Percentiles rank a stretch among this genome's conserved stretches.
Evolutionary conservation across 1,140 invertebrate genomes (phyloP).

Genomic region (Portunus trituberculatus): DNA sequence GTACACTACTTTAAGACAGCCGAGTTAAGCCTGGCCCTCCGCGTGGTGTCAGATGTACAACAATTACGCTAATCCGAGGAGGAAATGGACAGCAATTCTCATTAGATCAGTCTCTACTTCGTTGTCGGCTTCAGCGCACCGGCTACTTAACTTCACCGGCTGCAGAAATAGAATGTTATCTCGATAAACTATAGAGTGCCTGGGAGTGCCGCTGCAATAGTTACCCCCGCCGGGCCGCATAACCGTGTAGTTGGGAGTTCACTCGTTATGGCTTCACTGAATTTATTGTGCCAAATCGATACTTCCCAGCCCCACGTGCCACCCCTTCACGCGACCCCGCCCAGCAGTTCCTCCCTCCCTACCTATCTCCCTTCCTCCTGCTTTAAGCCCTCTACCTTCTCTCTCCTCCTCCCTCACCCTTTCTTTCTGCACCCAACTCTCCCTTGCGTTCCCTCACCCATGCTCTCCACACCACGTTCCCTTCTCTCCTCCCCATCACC

Average conservation of each 20-base stretch:
- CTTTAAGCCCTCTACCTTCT: slow-evolving; percentile 29
- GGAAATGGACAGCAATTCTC: slow-evolving; percentile 46
- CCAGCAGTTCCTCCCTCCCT: not conserved
- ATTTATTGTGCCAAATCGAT: slow-evolving; percentile 74
- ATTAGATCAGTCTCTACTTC: slow-evolving; percentile 39
- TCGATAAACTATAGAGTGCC: slow-evolving; percentile 51
- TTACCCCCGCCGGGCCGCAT: slow-evolving; percentile 39
- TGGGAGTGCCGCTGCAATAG: slow-evolving; percentile 2
- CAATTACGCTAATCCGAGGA: slow-evolving; percentile 30
- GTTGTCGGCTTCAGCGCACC: not conserved
- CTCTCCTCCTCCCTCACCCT: not conserved
- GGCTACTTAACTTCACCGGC: slow-evolving; percentile 4
- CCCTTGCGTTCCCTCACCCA: not conserved
- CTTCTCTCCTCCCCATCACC: slow-evolving; percentile 4
- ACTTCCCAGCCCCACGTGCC: slow-evolving; percentile 54
- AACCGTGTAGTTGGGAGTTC: slow-evolving; percentile 65
- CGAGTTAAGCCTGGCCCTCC: not conserved
- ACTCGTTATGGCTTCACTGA: slow-evolving; percentile 62
- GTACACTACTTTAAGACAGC: slow-evolving; percentile 61
- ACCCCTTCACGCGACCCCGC: slow-evolving; percentile 27
- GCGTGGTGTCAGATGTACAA: slow-evolving; percentile 52
- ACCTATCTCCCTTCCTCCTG: not conserved
- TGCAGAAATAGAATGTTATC: slow-evolving; percentile 49
- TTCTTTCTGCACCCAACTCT: not conserved
- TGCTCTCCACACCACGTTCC: not conserved